Evolutionary conservation across 2,888 invertebrate species (phyloP), one percentile per base, ranked within the genome.

Genomic region (Rhagophthalmus giganteus): DNA sequence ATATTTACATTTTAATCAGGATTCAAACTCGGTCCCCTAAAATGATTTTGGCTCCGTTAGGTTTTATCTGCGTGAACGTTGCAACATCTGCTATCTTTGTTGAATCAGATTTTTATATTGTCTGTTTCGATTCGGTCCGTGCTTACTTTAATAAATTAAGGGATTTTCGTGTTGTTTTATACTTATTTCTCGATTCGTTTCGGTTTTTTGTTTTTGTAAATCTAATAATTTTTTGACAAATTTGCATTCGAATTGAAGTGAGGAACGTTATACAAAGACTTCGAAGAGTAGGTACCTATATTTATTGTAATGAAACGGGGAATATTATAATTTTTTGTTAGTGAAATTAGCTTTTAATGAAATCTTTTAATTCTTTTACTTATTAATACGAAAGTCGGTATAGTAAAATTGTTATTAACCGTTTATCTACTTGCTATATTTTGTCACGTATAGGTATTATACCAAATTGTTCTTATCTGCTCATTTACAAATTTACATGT

Each of bases 1-100:
- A 12, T 32, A 41, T 41, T 41, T 41, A 32, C 40, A 33, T 41
- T 32, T 41, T 41, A 41, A 41, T 41, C 32, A 41, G 25, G 25
- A 14, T 5, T 37, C 14, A 13, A 37, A 37, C 25, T 14, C 10
- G 14, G 16, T 34, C 20, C 34, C 8, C 25, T 10, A 24, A 24
- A 24, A 37, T n/a, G 37, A 26, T 13, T 37, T 26, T 13, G 8
- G 10, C 9, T 7, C 12, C 26, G 13, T 37, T 26, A 7, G 11
- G 11, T 12, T 26, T 12, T 27, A 27, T 27, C 20, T 27, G 27
- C 27, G 27, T 27, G 8, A 27, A 27, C 2, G 8, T 9, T 27
- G 27, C 8, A 27, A 9, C 10, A 27, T 8, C 10, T 27, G 8
- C 27, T 10, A 27, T 27, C 27, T 27, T n/a, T 14, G 16, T 4